phyloP scores from a whole-genome alignment of 2,888 invertebrate species.

The Trissonchulus sp. region DNA sequence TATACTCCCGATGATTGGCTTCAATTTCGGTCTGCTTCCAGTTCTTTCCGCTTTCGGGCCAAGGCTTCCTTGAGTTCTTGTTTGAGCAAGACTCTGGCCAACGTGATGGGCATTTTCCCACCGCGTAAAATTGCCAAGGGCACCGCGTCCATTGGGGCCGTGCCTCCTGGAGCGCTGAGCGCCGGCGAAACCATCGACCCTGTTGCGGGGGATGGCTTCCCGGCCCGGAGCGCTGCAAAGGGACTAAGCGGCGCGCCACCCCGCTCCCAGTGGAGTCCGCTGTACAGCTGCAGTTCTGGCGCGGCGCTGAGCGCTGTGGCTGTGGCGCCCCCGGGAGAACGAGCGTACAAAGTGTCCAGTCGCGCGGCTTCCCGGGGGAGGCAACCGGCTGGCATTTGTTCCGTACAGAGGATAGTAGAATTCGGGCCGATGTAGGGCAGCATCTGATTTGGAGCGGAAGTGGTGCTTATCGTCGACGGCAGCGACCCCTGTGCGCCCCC shows the following conservation, averaged over 20 bases:
- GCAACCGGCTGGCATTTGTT: constrained; percentile 6
- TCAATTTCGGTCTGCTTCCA: constrained; percentile 56
- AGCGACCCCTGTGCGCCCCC: not conserved
- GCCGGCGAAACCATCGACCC: not conserved
- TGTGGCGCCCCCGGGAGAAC: too few species aligned
- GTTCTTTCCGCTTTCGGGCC: constrained; percentile 51
- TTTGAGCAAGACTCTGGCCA: constrained; percentile 52
- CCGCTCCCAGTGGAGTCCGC: too few species aligned
- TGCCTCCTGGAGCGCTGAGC: too few species aligned
- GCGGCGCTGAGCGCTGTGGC: too few species aligned
- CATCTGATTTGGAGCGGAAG: not conserved
- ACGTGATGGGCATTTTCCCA: constrained; percentile 35
- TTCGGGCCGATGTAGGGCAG: not conserved
- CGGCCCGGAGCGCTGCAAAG: not conserved
- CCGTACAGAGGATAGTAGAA: constrained; percentile 4
- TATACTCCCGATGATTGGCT: constrained; percentile 50
- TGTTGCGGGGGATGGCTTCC: not conserved
- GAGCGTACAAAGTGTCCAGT: too few species aligned
- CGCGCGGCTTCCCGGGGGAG: too few species aligned
- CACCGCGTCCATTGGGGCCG: too few species aligned
- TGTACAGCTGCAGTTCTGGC: too few species aligned
- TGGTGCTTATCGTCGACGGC: not conserved
- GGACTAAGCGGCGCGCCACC: too few species aligned
- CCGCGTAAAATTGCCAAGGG: not conserved
- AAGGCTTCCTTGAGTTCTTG: constrained; percentile 57